Evolutionary conservation across 2,797 vertebrate genomes (phyloP).

Genomic region (Cetoscarus ocellatus): DNA sequence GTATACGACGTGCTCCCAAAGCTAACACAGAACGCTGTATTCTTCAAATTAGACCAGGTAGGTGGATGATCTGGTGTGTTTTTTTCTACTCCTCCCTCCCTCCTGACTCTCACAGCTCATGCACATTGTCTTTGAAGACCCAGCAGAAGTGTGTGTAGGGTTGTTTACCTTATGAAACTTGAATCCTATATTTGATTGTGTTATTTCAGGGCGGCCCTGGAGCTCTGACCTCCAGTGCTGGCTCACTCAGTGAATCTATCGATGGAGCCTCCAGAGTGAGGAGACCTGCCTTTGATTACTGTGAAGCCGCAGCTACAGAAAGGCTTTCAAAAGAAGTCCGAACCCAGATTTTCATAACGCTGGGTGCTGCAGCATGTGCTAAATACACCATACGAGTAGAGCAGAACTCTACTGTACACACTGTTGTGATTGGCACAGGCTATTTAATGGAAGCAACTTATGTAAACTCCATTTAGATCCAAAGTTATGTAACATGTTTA

Average conservation of each 20-base stretch:
- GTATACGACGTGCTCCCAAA: neutral
- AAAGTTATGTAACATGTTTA: too few relatives aligned
- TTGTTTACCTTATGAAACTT: neutral
- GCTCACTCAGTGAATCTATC: neutral
- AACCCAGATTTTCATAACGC: neutral
- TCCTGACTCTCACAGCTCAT: slow-evolving; percentile 23
- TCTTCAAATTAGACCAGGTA: neutral
- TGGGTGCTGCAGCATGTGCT: neutral
- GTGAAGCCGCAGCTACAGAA: neutral
- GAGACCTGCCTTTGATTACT: neutral
- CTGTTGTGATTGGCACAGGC: too few relatives aligned
- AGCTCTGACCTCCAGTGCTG: slow-evolving; percentile 3
- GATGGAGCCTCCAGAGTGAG: neutral
- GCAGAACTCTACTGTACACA: neutral
- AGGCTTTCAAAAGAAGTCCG: neutral
- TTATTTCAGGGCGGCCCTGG: slow-evolving; percentile 5
- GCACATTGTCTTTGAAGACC: slow-evolving; percentile 19
- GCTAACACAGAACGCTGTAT: neutral
- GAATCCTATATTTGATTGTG: slow-evolving; percentile 23
- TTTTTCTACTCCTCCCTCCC: neutral
- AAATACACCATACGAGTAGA: too few relatives aligned
- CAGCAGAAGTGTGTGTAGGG: neutral
- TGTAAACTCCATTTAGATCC: too few relatives aligned
- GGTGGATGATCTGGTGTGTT: slow-evolving; percentile 9
- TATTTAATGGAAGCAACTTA: too few relatives aligned